Base-by-base conservation (phyloP, 2,797 vertebrate species). In the Rhadinocentrus ornatus region DNA sequence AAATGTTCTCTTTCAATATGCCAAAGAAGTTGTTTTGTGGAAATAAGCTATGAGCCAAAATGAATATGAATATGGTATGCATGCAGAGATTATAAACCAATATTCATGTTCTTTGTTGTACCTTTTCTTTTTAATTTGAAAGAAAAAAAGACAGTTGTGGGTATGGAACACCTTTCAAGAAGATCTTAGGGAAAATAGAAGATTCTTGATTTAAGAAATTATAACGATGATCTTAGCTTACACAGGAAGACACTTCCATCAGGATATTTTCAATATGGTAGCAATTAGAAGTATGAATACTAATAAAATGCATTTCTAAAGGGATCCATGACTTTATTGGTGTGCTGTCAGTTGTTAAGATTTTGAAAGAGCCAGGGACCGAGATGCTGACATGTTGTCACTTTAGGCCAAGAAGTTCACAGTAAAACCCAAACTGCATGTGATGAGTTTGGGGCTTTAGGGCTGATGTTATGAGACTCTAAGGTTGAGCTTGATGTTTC, bases 1-100 rank as follows among this genome's bases (percentile, higher is more conserved):
- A 91, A 88, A 89, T 88, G 82, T 88, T 90, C 84, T 77, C 80
- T 86, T 88, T 66, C 79, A 78, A 87, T 79, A 76, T 85, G 84
- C 88, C 87, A 85, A 82, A 75, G 68, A 78, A 88, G 71, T 73
- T 20, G 1, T 87, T 15, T 76, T 77, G 77, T 78, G 59, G 67
- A 84, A 88, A 73, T 66, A 41, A 66, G 85, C 83, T 69, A 66
- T 15, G 62, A 86, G 83, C 83, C 85, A 87, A 81, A 85, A 84
- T 88, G 68, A 87, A 87, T 90, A 83, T 83, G 75, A 78, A 88
- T 74, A 86, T 60, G 52, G 85, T 90, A 86, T 88, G 86, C 83
- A 87, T 77, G 66, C 39, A 72, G 71, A 80, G 87, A 76, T 77
- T 69, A 74, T 62, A 82, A 73, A 48, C 68, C 62, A 81, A 80